Evolutionary conservation across 2,113 vertebrate species (phyloP).

Genomic region (Mormyrus lacerda): DNA sequence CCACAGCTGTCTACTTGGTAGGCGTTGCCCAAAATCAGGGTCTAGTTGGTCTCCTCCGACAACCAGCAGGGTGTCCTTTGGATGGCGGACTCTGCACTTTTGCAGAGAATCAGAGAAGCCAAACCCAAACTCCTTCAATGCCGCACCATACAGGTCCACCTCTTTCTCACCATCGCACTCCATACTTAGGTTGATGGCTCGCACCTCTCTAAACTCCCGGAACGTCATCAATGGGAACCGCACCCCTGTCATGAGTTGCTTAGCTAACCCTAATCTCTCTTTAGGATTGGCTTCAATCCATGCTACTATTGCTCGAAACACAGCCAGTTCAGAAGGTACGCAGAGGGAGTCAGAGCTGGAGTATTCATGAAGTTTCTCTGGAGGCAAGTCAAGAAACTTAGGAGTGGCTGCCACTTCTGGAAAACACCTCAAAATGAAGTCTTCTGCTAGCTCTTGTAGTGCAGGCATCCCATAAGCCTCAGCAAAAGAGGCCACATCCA

Average conservation of each 20-base stretch:
- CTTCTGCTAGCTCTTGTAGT: constrained; percentile 60
- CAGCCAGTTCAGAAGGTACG: constrained; percentile 66
- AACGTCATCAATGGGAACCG: constrained; percentile 85
- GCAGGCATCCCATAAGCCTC: constrained; percentile 61
- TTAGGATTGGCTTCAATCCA: constrained; percentile 69
- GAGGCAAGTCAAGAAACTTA: constrained; percentile 67
- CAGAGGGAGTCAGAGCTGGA: constrained; percentile 67
- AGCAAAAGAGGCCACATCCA: constrained; percentile 69
- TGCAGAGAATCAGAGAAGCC: constrained; percentile 43
- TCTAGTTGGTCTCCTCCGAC: constrained; percentile 74
- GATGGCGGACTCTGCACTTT: constrained; percentile 58
- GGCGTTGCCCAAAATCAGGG: constrained; percentile 56
- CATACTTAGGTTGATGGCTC: constrained; percentile 51
- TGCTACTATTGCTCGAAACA: constrained; percentile 65
- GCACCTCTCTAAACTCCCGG: constrained; percentile 73
- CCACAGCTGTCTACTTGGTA: constrained; percentile 70
- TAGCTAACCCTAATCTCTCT: constrained; percentile 54
- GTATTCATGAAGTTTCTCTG: constrained; percentile 59
- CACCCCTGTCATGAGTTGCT: constrained; percentile 63
- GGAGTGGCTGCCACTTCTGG: constrained; percentile 62
- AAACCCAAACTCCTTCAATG: constrained; percentile 50
- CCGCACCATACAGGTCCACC: constrained; percentile 52
- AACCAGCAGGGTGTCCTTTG: constrained; percentile 66
- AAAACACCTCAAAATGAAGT: constrained; percentile 73
- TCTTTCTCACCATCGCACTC: constrained; percentile 38